phyloP scores from a whole-genome alignment of 2,113 vertebrate genomes.

The Formicarius rufipectus region DNA sequence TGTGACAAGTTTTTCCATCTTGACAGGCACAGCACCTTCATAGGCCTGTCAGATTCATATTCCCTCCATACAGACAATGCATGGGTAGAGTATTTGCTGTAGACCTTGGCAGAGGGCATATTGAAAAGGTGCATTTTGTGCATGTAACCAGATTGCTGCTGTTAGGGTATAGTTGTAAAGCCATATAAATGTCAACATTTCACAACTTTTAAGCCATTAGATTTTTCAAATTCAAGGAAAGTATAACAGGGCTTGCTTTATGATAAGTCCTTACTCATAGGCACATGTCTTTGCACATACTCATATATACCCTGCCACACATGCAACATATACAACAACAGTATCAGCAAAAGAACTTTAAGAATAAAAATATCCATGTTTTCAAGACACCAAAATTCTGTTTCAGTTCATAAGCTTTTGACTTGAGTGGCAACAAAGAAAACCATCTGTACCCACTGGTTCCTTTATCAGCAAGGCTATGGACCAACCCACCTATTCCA shows the following conservation, averaged over 20 bases:
- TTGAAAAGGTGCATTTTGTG: background rate
- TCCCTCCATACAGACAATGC: background rate
- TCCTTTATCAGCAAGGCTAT: background rate
- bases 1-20: background rate
- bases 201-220: background rate
- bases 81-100: background rate
- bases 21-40: background rate
- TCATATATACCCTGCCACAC: background rate
- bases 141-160: background rate
- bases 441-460: background rate
- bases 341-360: background rate
- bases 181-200: background rate
- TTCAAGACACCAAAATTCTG: background rate
- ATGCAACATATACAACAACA: background rate
- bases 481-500: background rate
- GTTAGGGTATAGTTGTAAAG: background rate
- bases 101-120: background rate
- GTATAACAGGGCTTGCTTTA: background rate
- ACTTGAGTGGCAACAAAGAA: background rate
- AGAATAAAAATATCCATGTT: background rate
- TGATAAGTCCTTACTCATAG: background rate
- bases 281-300: background rate
- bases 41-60: background rate
- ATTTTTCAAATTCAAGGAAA: background rate
- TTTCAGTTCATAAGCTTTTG: background rate